Conservation (phyloP, 2,113 vertebrate genomes). For the Nesoenas mayeri region DNA sequence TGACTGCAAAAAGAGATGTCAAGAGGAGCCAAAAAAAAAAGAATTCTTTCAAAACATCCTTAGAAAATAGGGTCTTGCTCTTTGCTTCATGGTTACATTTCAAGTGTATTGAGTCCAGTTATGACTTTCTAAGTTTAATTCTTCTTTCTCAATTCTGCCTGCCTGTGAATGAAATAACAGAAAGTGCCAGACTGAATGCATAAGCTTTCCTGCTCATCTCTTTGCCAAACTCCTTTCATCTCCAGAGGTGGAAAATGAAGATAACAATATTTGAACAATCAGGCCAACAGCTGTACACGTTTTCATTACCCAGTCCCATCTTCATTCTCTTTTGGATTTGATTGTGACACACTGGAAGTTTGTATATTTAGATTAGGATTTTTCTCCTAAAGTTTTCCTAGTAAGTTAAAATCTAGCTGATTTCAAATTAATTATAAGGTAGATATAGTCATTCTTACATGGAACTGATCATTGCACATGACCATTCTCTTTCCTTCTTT, state of each 20-base stretch:
- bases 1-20: background rate
- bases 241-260: background rate
- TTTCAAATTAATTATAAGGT: background rate
- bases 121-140: background rate
- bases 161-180: background rate
- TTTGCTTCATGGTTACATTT: background rate
- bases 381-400: background rate
- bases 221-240: background rate
- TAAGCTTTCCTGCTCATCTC: background rate
- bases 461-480: background rate
- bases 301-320: background rate
- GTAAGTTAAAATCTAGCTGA: background rate
- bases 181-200: background rate
- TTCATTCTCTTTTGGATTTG: background rate
- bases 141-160: background rate
- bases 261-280: background rate
- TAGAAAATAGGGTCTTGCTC: background rate
- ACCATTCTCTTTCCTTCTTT: background rate
- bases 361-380: background rate
- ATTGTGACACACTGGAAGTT: background rate
- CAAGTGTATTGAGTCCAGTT: background rate
- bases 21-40: background rate
- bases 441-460: background rate
- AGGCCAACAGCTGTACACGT: background rate
- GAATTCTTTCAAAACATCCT: background rate